Base-by-base conservation (phyloP, 2,888 invertebrate species). In the Drosophila picticornis region DNA sequence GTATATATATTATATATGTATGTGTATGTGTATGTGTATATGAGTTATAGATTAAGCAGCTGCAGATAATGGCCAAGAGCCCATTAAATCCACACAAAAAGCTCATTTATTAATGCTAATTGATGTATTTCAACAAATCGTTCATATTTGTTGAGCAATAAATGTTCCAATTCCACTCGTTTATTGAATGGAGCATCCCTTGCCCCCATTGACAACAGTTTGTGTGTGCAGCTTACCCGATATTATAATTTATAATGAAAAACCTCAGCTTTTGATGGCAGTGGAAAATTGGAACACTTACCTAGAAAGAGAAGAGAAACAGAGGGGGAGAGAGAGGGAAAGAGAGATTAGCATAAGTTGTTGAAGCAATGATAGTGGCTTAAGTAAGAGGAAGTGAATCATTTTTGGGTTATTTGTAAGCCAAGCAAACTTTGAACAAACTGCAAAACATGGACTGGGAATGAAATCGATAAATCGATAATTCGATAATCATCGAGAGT, bases 221-320 rank as follows among this genome's bases (percentile, higher is more conserved):
- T 65, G 72, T 67, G 66, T 68, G 61, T 55, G 55, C 65, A 71
- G 84, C 84, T 84, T 86, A 84, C 84, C 89, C 63, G 68, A 52
- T 56, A 55, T 16, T 46, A 53, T 16, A 29, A 16, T 57, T 55
- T 46, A n/a, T 11, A 13, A 10, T 22, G 4, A 22, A n/a, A 53
- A 46, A 19, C 9, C 9, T 31, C 29, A 40, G 36, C 13, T 29
- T 36, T 29, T 0, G 7, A 13, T 34, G 40, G 25, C 50, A 34
- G 56, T 38, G 34, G 36, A n/a, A n/a, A 46, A 43, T 48, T 31
- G 43, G 9, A 38, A 65, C 62, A 90, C 89, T 89, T 89, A 89
- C 89, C 89, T 89, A 77, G 25, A 89, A 88, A 66, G 66, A 77
- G 55, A 85, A 13, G 0, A 40, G 52, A 48, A 56, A 22, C 46